phyloP scores from a whole-genome alignment of 2,888 invertebrate species.

The Ophioninae sp. region DNA sequence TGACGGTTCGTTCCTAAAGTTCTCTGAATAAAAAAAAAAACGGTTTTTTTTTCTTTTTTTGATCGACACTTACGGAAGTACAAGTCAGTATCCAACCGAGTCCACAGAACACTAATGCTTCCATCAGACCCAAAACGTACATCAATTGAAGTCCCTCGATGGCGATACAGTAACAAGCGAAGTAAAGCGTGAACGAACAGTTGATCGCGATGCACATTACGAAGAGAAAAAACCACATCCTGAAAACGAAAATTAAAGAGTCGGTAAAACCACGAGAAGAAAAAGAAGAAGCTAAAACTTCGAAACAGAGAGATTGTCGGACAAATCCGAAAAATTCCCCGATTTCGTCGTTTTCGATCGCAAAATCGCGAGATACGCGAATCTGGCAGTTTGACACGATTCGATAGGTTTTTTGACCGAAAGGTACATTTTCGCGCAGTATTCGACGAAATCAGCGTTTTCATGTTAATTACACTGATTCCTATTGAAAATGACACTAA shows the following conservation, averaged over 20 bases:
- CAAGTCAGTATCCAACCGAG: constrained; percentile 94
- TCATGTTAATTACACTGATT: too few relatives aligned
- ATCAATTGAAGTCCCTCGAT: constrained; percentile 92
- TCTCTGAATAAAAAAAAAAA: not conserved
- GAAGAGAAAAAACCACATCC: constrained; percentile 96
- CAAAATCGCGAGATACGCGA: too few relatives aligned
- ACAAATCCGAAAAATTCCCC: too few relatives aligned
- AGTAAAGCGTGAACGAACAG: constrained; percentile 93
- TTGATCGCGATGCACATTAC: constrained; percentile 94
- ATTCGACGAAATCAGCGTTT: too few relatives aligned
- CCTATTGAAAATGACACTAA: too few relatives aligned
- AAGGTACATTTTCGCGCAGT: too few relatives aligned
- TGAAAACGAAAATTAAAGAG: constrained; percentile 73
- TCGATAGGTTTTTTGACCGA: too few relatives aligned
- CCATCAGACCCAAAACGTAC: constrained; percentile 91
- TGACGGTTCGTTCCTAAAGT: not conserved
- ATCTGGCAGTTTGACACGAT: too few relatives aligned
- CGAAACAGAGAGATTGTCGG: not conserved
- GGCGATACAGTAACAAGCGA: constrained; percentile 92
- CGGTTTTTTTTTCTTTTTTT: not conserved
- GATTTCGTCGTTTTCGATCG: too few relatives aligned
- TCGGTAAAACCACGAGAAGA: not conserved
- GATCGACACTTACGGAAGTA: constrained; percentile 87
- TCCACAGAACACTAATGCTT: constrained; percentile 92
- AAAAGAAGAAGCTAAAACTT: not conserved